phyloP scores from a whole-genome alignment of 2,888 invertebrate species.

The Thymelicus sylvestris region DNA sequence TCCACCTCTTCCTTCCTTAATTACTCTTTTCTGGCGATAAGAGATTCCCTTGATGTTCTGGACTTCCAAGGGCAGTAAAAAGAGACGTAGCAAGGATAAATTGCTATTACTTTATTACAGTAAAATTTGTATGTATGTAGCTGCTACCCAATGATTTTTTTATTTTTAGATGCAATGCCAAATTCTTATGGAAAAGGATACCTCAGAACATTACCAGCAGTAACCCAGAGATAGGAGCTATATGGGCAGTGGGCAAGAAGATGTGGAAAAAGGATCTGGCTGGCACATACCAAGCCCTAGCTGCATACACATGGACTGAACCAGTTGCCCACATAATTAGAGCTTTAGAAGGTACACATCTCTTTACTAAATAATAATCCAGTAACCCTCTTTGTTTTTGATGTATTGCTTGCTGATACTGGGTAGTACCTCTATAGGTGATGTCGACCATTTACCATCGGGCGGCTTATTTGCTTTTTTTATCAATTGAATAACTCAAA shows the following conservation, averaged over 20 bases:
- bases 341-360: constrained; percentile 89
- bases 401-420: too few relatives aligned
- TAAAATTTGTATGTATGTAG: neutral
- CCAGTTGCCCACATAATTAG: constrained; percentile 91
- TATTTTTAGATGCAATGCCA: constrained; percentile 91
- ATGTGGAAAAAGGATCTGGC: constrained; percentile 94
- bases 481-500: too few relatives aligned
- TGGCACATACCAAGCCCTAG: constrained; percentile 90
- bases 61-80: too few relatives aligned
- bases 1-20: too few relatives aligned
- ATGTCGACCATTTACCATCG: too few relatives aligned
- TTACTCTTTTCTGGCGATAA: too few relatives aligned
- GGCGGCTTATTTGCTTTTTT: too few relatives aligned
- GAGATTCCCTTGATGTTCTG: too few relatives aligned
- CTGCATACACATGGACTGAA: constrained; percentile 91
- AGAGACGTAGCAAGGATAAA: too few relatives aligned
- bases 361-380: neutral
- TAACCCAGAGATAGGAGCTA: constrained; percentile 89
- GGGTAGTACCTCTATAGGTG: too few relatives aligned
- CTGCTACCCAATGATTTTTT: neutral
- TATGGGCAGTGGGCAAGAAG: constrained; percentile 93
- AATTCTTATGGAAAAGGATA: constrained; percentile 97
- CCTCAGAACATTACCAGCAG: constrained; percentile 89
- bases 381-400: too few relatives aligned
- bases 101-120: too few relatives aligned